Evolutionary conservation across 1,140 invertebrate genomes (phyloP).

Genomic region (Danaus plexippus): DNA sequence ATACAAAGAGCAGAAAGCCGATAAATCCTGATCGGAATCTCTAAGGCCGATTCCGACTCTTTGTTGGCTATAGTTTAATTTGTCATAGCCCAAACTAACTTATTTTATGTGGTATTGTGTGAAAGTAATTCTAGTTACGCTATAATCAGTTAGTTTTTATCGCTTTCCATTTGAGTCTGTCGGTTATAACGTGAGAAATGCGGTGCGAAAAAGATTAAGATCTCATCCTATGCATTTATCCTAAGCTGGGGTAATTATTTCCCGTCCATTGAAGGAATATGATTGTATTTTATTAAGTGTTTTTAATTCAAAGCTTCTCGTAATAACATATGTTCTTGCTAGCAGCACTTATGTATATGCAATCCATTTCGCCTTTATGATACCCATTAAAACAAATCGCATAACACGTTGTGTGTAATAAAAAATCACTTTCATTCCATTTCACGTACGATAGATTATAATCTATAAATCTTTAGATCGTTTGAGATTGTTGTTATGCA

Average conservation of each 20-base stretch:
- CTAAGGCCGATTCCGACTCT: conserved; percentile 5
- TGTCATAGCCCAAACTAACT: conserved; percentile 30
- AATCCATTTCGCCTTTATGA: no score
- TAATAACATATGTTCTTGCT: no score
- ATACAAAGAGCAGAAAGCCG: conserved; percentile 9
- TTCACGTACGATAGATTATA: conserved; percentile 11
- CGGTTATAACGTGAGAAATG: conserved; percentile 7
- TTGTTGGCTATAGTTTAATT: conserved; percentile 27
- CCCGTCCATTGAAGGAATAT: no score
- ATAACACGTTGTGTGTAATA: not conserved
- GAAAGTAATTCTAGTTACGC: not conserved
- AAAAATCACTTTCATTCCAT: conserved; percentile 6
- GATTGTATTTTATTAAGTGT: no score
- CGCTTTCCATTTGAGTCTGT: conserved; percentile 14
- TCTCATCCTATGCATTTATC: no score
- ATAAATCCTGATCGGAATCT: conserved; percentile 15
- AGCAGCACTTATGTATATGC: no score
- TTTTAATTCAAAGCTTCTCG: no score
- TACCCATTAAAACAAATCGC: no score
- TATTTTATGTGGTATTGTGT: conserved; percentile 26
- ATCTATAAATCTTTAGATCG: conserved; percentile 14
- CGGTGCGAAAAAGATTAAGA: not conserved
- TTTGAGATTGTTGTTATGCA: not conserved
- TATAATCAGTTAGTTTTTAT: conserved; percentile 16
- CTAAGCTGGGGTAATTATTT: no score